phyloP scores from a whole-genome alignment of 1,140 invertebrate species.

The Drosophila baimaii region DNA sequence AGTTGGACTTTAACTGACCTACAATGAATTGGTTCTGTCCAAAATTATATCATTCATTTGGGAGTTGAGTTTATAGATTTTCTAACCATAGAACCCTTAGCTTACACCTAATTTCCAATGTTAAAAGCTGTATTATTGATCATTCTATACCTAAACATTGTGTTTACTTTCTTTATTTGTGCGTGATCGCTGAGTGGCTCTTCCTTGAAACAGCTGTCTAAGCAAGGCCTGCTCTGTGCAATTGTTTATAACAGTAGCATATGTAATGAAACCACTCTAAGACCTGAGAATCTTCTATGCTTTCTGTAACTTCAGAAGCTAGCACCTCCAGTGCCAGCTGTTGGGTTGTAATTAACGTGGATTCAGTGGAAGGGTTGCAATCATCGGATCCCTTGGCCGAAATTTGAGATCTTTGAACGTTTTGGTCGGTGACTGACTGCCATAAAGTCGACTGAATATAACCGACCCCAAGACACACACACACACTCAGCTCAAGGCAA shows the following conservation, averaged over 20 bases:
- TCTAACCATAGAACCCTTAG: neutral
- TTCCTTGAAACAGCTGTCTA: neutral
- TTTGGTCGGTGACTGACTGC: conserved; percentile 33
- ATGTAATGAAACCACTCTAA: neutral
- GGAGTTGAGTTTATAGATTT: neutral
- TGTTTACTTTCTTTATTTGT: conserved; percentile 1
- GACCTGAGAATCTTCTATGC: neutral
- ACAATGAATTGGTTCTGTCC: no score
- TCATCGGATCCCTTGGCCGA: conserved; percentile 49
- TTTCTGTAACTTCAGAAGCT: conserved; percentile 10
- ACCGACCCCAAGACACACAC: conserved; percentile 16
- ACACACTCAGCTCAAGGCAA: conserved; percentile 5
- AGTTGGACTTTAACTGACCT: neutral
- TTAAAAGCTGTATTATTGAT: neutral
- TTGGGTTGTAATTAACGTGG: conserved; percentile 26
- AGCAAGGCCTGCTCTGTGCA: neutral
- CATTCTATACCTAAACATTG: neutral
- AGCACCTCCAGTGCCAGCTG: conserved; percentile 9
- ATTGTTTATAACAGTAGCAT: neutral
- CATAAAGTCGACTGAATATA: conserved; percentile 56
- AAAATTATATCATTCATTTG: neutral
- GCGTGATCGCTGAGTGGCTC: neutral
- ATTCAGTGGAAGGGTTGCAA: conserved; percentile 25
- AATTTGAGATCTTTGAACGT: conserved; percentile 59
- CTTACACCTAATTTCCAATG: neutral